Evolutionary conservation across 2,888 invertebrate species (phyloP), one percentile per base, ranked within the genome.

Genomic region (Prenolepis imparis): DNA sequence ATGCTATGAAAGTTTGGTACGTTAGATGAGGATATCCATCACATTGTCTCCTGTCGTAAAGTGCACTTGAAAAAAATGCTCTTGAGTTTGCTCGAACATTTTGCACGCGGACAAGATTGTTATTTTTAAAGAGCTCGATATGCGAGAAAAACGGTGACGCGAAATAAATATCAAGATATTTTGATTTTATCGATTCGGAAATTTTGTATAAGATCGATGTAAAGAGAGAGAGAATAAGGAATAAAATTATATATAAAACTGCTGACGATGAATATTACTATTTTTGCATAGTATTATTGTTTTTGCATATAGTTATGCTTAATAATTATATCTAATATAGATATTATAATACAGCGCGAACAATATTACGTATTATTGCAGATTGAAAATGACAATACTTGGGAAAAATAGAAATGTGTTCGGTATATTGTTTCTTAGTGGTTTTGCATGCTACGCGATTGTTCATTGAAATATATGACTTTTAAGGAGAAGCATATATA

Each of bases 21-120:
- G 88, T 92, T 90, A 90, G 91, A 90, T 91, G 92, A 89, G 61
- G 91, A 90, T 93, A 91, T 90, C 89, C 87, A 91, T 91, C 92
- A 91, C 48, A 91, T 39, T 21, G 18, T 92, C 89, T 91, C 91
- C 91, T 91, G 91, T 92, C 90, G 75, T 85, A 83, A 78, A 85
- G 84, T 86, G 85, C 84, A 80, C 88, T 78, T 61, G 70, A 82
- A 82, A 82, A 82, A 81, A n/a, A 41, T 24, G 24, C 41, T 66
- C n/a, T 3, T n/a, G 41, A 64, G 18, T 39, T 6, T n/a, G n/a
- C 21, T 48, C 3, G 64, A 75, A 12, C 67, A 39, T 74, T n/a
- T n/a, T 36, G 48, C 9, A 44, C 52, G 44, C 44, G 52, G 24
- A 61, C 24, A 44, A 24, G 15, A 66, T 75, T 39, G 28, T 39